Conservation (phyloP, 2,888 invertebrate species). For the Cantharis rufa region DNA sequence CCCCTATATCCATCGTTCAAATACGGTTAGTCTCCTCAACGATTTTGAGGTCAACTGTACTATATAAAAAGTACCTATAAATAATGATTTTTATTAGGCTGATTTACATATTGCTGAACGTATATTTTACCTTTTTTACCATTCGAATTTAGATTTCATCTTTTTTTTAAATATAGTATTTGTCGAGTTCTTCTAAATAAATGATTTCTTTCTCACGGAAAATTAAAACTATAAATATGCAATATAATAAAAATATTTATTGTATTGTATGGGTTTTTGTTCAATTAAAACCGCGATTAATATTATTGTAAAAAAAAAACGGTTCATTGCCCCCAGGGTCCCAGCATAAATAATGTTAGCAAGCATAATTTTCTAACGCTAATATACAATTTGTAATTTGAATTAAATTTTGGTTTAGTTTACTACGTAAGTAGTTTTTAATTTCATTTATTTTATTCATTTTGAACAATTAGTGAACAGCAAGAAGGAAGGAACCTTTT, state of each 20-base stretch:
- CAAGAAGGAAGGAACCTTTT: background rate
- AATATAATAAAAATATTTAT: background rate
- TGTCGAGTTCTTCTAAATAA: background rate
- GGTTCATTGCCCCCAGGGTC: background rate
- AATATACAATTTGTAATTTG: background rate
- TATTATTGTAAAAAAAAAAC: background rate
- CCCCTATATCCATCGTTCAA: constrained; percentile 19
- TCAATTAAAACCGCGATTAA: background rate
- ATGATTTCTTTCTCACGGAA: background rate
- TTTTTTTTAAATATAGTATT: background rate
- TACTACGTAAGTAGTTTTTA: background rate
- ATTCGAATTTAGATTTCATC: no score
- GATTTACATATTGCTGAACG: background rate
- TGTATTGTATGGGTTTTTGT: background rate
- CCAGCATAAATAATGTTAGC: background rate
- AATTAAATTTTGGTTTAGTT: background rate
- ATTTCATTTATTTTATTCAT: background rate
- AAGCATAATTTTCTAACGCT: background rate
- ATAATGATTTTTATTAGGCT: background rate
- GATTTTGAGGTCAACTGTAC: constrained; percentile 6
- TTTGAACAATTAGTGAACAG: background rate
- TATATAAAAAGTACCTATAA: background rate
- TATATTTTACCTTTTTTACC: background rate
- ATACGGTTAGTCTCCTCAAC: constrained; percentile 9
- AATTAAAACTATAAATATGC: background rate